phyloP scores from a whole-genome alignment of 2,888 invertebrate species.

The Chironomus riparius region DNA sequence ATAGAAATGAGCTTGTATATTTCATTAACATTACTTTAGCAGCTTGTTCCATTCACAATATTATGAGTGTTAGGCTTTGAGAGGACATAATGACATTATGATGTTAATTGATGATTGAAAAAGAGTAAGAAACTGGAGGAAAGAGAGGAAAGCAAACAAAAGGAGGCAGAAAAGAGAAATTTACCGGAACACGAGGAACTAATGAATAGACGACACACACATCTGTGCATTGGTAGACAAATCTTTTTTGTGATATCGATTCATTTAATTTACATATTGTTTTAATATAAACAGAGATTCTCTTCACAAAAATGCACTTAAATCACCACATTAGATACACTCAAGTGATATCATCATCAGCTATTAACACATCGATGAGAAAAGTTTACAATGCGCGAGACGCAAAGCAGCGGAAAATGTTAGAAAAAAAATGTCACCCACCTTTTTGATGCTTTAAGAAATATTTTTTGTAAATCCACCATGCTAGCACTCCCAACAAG shows the following conservation, averaged over 20 bases:
- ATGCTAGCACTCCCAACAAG: constrained; percentile 22
- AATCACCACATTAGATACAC: not conserved
- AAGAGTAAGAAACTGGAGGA: not conserved
- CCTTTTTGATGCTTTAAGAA: constrained; percentile 17
- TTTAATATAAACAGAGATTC: too few relatives aligned
- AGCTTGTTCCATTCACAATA: not conserved
- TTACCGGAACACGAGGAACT: not conserved
- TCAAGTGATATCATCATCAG: not conserved
- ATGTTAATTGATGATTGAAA: not conserved
- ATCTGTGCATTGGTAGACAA: too few relatives aligned
- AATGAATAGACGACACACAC: not conserved
- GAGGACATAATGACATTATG: not conserved
- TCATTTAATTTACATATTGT: too few relatives aligned
- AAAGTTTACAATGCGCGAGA: not conserved
- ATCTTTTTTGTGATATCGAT: too few relatives aligned
- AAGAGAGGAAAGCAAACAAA: not conserved
- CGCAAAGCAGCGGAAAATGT: too few relatives aligned
- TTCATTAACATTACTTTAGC: not conserved
- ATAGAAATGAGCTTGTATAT: not conserved
- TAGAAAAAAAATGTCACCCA: constrained; percentile 1
- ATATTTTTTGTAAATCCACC: constrained; percentile 25
- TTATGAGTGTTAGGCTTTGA: not conserved
- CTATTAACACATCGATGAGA: not conserved
- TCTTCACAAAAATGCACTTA: not conserved
- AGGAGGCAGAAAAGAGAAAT: not conserved